Conservation (phyloP, 2,888 invertebrate genomes). For the Nephrotoma flavescens region DNA sequence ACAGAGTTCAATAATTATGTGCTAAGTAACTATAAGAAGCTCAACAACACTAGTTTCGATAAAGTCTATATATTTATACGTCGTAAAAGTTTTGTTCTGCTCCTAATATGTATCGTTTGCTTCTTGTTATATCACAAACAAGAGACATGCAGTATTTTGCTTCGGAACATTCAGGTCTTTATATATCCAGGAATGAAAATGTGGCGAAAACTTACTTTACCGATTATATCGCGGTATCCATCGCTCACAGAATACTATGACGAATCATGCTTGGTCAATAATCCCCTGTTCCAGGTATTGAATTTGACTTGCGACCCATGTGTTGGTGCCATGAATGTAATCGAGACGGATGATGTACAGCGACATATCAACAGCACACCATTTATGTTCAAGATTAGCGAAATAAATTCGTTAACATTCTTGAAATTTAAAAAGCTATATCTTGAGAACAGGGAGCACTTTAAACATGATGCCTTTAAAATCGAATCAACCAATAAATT, state of each 20-base stretch:
- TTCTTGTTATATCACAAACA: conserved; percentile 31
- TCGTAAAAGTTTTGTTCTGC: not conserved
- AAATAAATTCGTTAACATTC: conserved; percentile 35
- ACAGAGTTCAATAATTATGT: conserved; percentile 3
- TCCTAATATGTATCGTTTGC: not conserved
- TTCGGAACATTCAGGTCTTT: conserved; percentile 60
- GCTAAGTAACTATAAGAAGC: not conserved
- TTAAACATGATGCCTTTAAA: conserved; percentile 48
- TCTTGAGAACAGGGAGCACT: conserved; percentile 36
- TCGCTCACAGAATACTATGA: conserved; percentile 62
- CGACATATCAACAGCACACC: conserved; percentile 28
- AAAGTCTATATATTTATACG: not conserved
- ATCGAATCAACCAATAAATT: conserved; percentile 27
- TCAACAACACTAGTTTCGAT: not conserved
- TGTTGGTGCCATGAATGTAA: conserved; percentile 48
- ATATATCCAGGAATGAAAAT: conserved; percentile 68
- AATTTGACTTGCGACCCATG: conserved; percentile 80
- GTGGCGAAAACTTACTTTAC: conserved; percentile 56
- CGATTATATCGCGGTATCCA: conserved; percentile 60
- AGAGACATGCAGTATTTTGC: conserved; percentile 45
- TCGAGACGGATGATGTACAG: conserved; percentile 39
- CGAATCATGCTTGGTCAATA: conserved; percentile 69
- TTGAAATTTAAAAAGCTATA: not conserved
- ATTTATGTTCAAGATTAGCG: conserved; percentile 41
- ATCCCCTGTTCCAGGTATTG: conserved; percentile 67